Conservation (phyloP, 2,888 invertebrate species). For the Linyphia triangularis region DNA sequence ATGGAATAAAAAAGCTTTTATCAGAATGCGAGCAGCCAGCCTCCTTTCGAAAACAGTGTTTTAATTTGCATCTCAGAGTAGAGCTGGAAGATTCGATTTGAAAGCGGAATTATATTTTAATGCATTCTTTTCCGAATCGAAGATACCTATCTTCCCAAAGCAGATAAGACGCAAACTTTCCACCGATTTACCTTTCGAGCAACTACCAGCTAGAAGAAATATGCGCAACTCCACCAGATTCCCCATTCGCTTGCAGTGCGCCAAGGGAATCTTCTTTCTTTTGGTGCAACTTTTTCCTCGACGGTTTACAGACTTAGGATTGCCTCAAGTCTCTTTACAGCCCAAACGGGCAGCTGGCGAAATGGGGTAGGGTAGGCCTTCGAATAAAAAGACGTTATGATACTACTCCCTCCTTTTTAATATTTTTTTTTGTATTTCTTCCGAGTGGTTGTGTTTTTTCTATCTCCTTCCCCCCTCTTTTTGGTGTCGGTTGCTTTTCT, state of each 20-base stretch:
- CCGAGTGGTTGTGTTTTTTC: not conserved
- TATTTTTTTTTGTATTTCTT: not conserved
- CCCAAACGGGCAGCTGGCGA: slow-evolving; percentile 68
- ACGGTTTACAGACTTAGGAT: slow-evolving; percentile 73
- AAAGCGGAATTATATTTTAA: slow-evolving; percentile 70
- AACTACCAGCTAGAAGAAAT: slow-evolving; percentile 44
- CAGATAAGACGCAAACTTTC: slow-evolving; percentile 69
- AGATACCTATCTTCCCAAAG: slow-evolving; percentile 51
- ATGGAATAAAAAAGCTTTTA: not conserved
- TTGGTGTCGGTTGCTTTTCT: slow-evolving; percentile 72
- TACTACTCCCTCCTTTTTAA: slow-evolving; percentile 41
- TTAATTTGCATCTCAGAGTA: slow-evolving; percentile 1
- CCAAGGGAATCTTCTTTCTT: slow-evolving; percentile 65
- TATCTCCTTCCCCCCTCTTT: slow-evolving; percentile 17
- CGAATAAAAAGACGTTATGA: slow-evolving; percentile 74
- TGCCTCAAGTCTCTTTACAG: slow-evolving; percentile 74
- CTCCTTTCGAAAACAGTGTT: not conserved
- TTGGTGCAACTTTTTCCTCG: slow-evolving; percentile 62
- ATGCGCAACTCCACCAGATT: slow-evolving; percentile 42
- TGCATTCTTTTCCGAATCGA: slow-evolving; percentile 59
- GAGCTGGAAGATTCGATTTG: slow-evolving; percentile 6
- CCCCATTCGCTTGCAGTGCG: slow-evolving; percentile 41
- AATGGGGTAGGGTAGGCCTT: slow-evolving; percentile 51
- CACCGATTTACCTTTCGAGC: slow-evolving; percentile 62
- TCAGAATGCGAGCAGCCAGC: not conserved